Percentiles rank a stretch among this genome's conserved stretches.
These are phyloP conservation scores for Turritopsis rubra DNA, from an alignment of 30 jellyfish, hydroid and myxozoan species.

Conservation along the genomic window DNA sequence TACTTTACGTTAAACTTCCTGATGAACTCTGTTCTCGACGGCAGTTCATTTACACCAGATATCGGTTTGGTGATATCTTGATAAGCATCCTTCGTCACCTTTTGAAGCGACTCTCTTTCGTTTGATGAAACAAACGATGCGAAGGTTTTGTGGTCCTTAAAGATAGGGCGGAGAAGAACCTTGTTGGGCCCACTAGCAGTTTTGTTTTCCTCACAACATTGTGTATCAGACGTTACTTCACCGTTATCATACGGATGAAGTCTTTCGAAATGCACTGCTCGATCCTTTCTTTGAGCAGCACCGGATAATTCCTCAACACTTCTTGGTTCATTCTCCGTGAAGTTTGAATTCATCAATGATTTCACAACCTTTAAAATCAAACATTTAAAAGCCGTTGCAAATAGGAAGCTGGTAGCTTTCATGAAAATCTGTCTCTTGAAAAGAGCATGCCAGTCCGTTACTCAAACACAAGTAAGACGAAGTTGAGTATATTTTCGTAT, in stretches of 20 bases:
- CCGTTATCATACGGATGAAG: background rate
- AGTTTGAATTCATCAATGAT: background rate
- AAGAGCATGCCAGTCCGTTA: too few species aligned
- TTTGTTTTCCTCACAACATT: background rate
- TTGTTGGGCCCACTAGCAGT: background rate
- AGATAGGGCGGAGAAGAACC: background rate
- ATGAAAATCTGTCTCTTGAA: too few species aligned
- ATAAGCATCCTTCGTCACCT: too few species aligned
- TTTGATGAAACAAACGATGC: background rate
- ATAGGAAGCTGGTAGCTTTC: too few species aligned
- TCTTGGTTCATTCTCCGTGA: background rate
- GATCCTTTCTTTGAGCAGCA: background rate
- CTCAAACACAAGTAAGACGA: too few species aligned
- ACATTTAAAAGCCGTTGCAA: too few species aligned
- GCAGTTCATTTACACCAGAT: background rate
- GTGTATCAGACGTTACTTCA: background rate
- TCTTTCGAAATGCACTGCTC: background rate
- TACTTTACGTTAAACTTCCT: background rate
- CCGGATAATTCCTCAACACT: background rate
- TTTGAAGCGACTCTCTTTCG: background rate
- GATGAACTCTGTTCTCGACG: constrained; percentile 2
- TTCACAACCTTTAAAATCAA: background rate
- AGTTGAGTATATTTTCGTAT: too few species aligned
- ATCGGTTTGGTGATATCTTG: background rate
- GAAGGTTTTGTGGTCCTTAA: background rate